These are phyloP conservation scores for Trichogramma evanescens DNA, from an alignment of 2,888 invertebrate species.

Conservation along the genomic window DNA sequence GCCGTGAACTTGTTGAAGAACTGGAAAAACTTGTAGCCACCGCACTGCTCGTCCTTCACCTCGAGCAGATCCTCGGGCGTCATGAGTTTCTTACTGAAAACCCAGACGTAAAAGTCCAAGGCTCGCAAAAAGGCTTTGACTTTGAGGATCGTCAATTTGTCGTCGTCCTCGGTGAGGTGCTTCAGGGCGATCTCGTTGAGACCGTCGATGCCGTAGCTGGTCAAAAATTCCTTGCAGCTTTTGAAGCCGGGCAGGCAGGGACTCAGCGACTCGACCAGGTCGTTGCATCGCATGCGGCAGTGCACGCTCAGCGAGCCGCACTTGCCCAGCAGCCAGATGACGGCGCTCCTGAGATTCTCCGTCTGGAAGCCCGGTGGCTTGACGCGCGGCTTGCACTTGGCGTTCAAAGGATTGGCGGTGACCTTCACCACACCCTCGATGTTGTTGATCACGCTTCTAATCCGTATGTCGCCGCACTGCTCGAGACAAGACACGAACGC, in stretches of 20 bases:
- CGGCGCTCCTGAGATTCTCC: slow-evolving; percentile 43
- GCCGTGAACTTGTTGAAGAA: neutral
- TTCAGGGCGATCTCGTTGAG: slow-evolving; percentile 34
- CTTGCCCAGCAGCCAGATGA: slow-evolving; percentile 49
- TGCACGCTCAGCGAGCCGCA: slow-evolving; percentile 45
- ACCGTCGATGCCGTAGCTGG: slow-evolving; percentile 26
- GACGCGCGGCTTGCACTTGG: slow-evolving; percentile 36
- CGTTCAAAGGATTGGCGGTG: slow-evolving; percentile 49
- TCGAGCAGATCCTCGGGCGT: neutral
- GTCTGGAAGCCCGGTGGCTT: slow-evolving; percentile 46
- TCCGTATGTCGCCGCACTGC: slow-evolving; percentile 49
- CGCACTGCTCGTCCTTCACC: neutral
- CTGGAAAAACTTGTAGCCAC: neutral
- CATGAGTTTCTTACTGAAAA: slow-evolving; percentile 27
- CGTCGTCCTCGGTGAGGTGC: slow-evolving; percentile 25
- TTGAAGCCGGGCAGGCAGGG: slow-evolving; percentile 31
- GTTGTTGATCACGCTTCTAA: slow-evolving; percentile 53
- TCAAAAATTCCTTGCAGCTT: slow-evolving; percentile 27
- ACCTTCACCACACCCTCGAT: slow-evolving; percentile 56
- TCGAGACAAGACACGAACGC: slow-evolving; percentile 58
- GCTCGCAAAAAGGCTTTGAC: slow-evolving; percentile 44
- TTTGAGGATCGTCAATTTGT: slow-evolving; percentile 36
- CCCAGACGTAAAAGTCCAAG: slow-evolving; percentile 46
- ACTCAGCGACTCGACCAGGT: slow-evolving; percentile 46
- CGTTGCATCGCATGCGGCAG: slow-evolving; percentile 50